Percentiles rank a stretch among this genome's conserved stretches.
phyloP scores from a whole-genome alignment of 2,888 invertebrate genomes.

The Fissipunctia ypsillon region DNA sequence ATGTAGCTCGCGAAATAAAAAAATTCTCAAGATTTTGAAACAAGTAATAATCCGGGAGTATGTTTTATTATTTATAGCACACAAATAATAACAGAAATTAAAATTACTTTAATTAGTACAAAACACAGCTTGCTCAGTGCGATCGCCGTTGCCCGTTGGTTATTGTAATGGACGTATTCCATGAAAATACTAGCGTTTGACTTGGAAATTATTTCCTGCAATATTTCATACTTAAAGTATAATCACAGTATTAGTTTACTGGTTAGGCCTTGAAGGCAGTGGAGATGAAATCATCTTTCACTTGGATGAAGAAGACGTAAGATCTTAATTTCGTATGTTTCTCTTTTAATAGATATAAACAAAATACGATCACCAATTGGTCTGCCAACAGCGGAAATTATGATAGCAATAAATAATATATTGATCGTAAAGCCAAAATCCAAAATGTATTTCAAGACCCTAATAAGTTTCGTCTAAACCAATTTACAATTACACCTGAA shows the following conservation, averaged over 20 bases:
- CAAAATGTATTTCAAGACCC: too few species aligned
- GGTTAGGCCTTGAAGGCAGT: constrained; percentile 22
- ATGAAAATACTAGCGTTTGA: constrained; percentile 47
- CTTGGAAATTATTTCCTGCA: constrained; percentile 45
- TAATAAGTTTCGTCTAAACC: constrained; percentile 9
- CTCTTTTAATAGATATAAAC: background rate
- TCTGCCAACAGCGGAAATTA: background rate
- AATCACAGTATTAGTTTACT: constrained; percentile 33
- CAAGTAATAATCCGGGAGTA: too few species aligned
- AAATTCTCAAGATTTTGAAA: too few species aligned
- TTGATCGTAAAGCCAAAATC: background rate
- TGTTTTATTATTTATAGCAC: too few species aligned
- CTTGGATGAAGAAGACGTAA: background rate
- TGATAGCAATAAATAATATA: background rate
- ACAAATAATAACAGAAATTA: constrained; percentile 8
- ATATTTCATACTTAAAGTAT: constrained; percentile 41
- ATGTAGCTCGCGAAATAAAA: too few species aligned
- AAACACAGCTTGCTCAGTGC: constrained; percentile 24
- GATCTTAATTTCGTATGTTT: background rate
- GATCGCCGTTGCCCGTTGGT: constrained; percentile 28
- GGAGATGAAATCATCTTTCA: background rate
- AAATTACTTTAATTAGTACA: constrained; percentile 30
- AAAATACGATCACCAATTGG: background rate
- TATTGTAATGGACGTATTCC: constrained; percentile 37
- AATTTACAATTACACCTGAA: constrained; percentile 33